Evolutionary conservation across 2,888 invertebrate species (phyloP), one percentile per base, ranked within the genome.

Genomic region (Cheilosia soror): DNA sequence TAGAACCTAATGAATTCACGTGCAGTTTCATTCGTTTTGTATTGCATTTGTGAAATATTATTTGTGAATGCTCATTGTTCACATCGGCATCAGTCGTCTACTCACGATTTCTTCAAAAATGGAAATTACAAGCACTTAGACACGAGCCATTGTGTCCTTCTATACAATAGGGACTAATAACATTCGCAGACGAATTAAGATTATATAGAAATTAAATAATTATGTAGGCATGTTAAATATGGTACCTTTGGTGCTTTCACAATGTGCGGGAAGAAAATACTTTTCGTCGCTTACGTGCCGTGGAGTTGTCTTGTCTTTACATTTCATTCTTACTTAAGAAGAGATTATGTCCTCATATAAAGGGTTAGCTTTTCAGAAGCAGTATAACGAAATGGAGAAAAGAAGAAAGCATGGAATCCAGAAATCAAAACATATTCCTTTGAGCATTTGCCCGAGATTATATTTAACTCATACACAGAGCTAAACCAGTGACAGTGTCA

Each of bases 381-480:
- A 29, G 20, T 7, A 40, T 9, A 31, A 51, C 5, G 31, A 11
- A 55, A 47, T 44, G 25, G 4, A 15, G 13, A 20, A 20, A 7
- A 9, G n/a, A 15, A 9, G 7, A 25, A 15, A 47, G 7, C 20
- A 37, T 25, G 57, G 31, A 58, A 49, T 66, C 40, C 65, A 13
- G 37, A 49, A 73, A 65, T 51, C 51, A 51, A 25, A 51, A 51
- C n/a, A 68, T 68, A 60, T 76, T 66, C 75, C 57, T 66, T 51
- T 51, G 60, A 49, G 58, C n/a, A 58, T 60, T 75, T 58, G 20
- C n/a, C 4, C 31, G 31, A 44, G 44, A 53, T 51, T 62, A 53
- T 53, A 53, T 53, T 53, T 40, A 25, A 44, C 72, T 33, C 11
- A 2, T 4, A 27, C n/a, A 20, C 20, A 13, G 29, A 20, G 20